phyloP scores from a whole-genome alignment of 2,797 vertebrate genomes.

The Toxotes lorentzi region DNA sequence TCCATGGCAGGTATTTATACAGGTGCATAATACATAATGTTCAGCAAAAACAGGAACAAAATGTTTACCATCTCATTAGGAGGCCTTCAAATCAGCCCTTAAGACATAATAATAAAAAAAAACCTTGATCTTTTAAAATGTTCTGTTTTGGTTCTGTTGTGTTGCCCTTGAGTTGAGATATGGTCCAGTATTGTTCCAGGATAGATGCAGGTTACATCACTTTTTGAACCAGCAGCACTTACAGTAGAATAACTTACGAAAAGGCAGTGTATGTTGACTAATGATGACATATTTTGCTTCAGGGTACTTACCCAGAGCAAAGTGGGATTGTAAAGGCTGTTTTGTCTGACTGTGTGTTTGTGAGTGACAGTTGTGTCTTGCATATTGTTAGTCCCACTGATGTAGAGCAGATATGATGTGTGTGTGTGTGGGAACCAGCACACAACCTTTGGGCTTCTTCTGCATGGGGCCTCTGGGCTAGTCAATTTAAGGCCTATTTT shows the following conservation, averaged over 20 bases:
- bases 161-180: too few species aligned
- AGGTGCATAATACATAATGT: neutral
- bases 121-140: neutral
- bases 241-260: neutral
- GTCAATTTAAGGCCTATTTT: conserved; percentile 37
- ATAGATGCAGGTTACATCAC: neutral
- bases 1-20: neutral
- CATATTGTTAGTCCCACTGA: conserved; percentile 26
- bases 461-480: conserved; percentile 24
- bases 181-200: too few species aligned
- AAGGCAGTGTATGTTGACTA: conserved; percentile 4
- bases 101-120: too few species aligned
- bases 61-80: too few species aligned
- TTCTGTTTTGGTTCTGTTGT: neutral
- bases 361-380: conserved; percentile 26
- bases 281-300: conserved; percentile 21
- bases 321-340: conserved; percentile 2
- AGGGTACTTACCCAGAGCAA: neutral
- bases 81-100: too few species aligned
- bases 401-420: conserved; percentile 36
- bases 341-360: conserved; percentile 3
- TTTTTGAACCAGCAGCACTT: conserved; percentile 3
- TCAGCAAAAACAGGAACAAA: neutral
- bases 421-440: conserved; percentile 47
- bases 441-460: conserved; percentile 26